Evolutionary conservation across 2,797 vertebrate species (phyloP), one percentile per base, ranked within the genome.

Genomic region (Huso huso): DNA sequence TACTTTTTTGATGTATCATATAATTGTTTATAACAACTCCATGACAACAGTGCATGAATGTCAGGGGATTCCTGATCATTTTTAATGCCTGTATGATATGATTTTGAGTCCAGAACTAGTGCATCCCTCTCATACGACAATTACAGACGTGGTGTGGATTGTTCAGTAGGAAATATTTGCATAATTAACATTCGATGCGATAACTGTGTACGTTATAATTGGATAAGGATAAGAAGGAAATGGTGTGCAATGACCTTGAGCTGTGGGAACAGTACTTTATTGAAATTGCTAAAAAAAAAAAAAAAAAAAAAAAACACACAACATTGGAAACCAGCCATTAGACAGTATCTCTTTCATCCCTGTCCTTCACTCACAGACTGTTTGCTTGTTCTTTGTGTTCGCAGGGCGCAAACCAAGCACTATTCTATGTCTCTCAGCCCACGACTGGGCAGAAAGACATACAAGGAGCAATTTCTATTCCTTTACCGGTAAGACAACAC

Each of bases 391-490:
- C 23, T 37, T 68, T 49, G 49, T 1, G 65, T 68, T 51, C 3
- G 48, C 73, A 88, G 85, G 15, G 7, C 12, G 12, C 81, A 65
- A 62, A 7, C 6, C 37, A 8, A 64, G 1, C 74, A n/a, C 62
- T 90, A 86, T 82, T 83, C 67, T 0, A 59, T 84, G 73, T 70
- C 78, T 69, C 75, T 90, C 76, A 91, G 90, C 78, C 50, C 49
- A 6, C 86, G 85, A 8, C 72, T 84, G 71, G 89, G 90, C 8
- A 79, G 89, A 0, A 77, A 71, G 0, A 61, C 1, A 10, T 91
- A 91, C 78, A 91, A 91, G 76, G 90, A 92, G 74, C 90, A 90
- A 75, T 92, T 83, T 66, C 73, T 91, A 81, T 92, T 90, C 73
- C 74, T 92, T 49, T 91, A 88, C 81, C 86, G 86, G 90, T 91